Conservation (phyloP, 1,140 invertebrate genomes). For the Panagrolaimus sp. region DNA sequence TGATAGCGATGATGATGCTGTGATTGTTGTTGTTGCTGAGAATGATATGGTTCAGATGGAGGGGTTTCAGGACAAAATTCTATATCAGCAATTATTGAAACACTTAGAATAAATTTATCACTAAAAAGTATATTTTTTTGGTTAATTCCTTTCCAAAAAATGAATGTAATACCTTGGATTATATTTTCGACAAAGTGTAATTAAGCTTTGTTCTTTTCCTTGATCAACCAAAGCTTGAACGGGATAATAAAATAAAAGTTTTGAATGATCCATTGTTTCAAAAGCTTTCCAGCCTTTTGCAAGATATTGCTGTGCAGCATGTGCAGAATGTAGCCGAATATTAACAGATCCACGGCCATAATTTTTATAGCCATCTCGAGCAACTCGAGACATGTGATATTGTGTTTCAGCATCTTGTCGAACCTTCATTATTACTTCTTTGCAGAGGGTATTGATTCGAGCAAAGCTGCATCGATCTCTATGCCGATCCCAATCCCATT, state of each 20-base stretch:
- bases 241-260: conserved; percentile 56
- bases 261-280: conserved; percentile 29
- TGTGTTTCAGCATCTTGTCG: conserved; percentile 74
- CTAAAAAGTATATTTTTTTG: conserved; percentile 31
- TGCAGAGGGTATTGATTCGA: conserved; percentile 72
- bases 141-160: too few relatives aligned
- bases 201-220: conserved; percentile 69
- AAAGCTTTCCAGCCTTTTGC: conserved; percentile 50
- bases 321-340: conserved; percentile 62
- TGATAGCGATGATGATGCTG: conserved; percentile 5
- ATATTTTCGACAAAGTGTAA: conserved; percentile 78
- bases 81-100: conserved; percentile 55
- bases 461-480: conserved; percentile 77
- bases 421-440: conserved; percentile 72
- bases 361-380: conserved; percentile 71
- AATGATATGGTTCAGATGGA: conserved; percentile 44
- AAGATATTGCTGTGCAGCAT: conserved; percentile 49
- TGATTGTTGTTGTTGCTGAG: not conserved
- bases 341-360: conserved; percentile 85
- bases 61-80: conserved; percentile 57
- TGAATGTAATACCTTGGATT: conserved; percentile 68
- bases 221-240: conserved; percentile 49
- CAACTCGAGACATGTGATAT: conserved; percentile 72
- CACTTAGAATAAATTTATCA: conserved; percentile 57
- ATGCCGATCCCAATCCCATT: conserved; percentile 82